A percentile compares a stretch with the other conserved stretches of the same genome.
Conservation (phyloP, 2,113 vertebrate species). For the Phaethornis superciliosus region DNA sequence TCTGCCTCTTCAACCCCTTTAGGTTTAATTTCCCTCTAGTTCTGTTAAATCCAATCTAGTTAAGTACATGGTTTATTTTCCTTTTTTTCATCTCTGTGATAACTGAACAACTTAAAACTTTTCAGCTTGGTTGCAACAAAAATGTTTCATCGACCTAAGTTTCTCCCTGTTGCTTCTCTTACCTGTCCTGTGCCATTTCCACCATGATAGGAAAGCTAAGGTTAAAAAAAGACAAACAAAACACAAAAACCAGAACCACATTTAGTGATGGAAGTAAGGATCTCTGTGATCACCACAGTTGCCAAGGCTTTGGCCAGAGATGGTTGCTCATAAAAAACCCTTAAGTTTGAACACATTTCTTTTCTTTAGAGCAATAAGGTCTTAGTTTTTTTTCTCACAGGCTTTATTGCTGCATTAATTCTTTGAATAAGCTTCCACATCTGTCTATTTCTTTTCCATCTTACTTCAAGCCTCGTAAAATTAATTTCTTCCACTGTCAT, state of each 20-base stretch:
- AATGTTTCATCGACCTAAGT: background rate
- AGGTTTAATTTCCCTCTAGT: background rate
- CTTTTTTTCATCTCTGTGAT: rapidly evolving
- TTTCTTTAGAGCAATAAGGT: background rate
- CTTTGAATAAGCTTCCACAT: background rate
- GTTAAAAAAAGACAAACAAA: background rate
- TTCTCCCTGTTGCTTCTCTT: background rate
- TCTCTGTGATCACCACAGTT: background rate
- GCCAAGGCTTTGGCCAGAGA: background rate
- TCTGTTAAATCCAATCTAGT: background rate
- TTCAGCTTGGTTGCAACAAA: background rate
- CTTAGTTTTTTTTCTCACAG: background rate
- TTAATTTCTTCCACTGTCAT: background rate
- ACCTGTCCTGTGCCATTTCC: background rate
- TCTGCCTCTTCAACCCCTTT: background rate
- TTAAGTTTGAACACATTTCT: background rate
- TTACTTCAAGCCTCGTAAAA: background rate
- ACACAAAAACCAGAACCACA: background rate
- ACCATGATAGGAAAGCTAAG: background rate
- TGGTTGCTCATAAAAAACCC: background rate
- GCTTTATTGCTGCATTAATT: background rate
- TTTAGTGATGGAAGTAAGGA: background rate
- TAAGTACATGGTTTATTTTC: background rate
- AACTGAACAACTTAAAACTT: background rate
- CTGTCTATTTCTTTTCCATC: background rate